phyloP scores from a whole-genome alignment of 2,113 vertebrate species.

The Mixornis gularis region DNA sequence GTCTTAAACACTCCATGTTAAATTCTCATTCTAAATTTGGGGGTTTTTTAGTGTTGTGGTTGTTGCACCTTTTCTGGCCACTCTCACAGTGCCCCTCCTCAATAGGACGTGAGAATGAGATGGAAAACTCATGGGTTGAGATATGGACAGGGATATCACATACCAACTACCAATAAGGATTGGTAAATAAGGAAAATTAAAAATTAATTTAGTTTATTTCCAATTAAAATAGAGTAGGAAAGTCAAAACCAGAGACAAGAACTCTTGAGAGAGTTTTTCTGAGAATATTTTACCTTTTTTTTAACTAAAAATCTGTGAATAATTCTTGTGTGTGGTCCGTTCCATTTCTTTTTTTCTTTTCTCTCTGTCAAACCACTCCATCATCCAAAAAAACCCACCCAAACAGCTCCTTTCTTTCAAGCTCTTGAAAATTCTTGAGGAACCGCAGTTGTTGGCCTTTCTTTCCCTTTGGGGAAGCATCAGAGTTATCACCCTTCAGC shows the following conservation, averaged over 20 bases:
- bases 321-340: background rate
- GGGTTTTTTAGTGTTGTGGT: fast-evolving
- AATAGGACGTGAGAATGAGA: fast-evolving
- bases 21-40: background rate
- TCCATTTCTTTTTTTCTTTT: background rate
- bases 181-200: background rate
- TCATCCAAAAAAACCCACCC: fast-evolving
- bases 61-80: background rate
- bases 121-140: background rate
- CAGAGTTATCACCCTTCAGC: background rate
- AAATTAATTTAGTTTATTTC: background rate
- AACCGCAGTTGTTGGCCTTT: background rate
- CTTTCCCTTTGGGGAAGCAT: background rate
- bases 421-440: background rate
- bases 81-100: background rate
- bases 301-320: background rate
- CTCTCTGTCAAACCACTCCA: background rate
- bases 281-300: background rate
- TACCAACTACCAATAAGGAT: background rate
- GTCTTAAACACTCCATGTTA: background rate
- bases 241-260: background rate
- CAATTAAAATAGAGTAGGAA: background rate
- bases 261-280: background rate
- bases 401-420: background rate
- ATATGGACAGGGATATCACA: background rate